Conservation (phyloP, 2,113 vertebrate genomes). For the Mesembrinibis cayennensis region DNA sequence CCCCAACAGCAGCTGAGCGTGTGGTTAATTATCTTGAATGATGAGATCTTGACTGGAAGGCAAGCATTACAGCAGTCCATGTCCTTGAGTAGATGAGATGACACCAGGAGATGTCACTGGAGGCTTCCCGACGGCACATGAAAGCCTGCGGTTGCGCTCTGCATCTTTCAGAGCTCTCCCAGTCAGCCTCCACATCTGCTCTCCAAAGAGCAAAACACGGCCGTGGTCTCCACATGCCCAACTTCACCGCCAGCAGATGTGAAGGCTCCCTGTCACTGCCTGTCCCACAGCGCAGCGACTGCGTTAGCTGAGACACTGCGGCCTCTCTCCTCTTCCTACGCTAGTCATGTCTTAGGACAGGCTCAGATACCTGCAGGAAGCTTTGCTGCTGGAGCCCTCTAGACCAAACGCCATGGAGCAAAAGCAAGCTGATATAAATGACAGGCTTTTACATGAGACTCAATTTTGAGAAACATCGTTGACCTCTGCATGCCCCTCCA, state of each 20-base stretch:
- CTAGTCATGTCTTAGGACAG: not conserved
- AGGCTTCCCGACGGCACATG: not conserved
- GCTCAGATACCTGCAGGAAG: not conserved
- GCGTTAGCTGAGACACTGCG: not conserved
- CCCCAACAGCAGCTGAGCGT: not conserved
- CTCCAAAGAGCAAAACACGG: not conserved
- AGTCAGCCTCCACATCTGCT: not conserved
- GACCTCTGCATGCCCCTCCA: not conserved
- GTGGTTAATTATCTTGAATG: not conserved
- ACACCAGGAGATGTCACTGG: not conserved
- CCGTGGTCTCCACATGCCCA: not conserved
- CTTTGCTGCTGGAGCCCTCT: not conserved
- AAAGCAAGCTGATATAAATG: not conserved
- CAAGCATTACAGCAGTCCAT: not conserved
- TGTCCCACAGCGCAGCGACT: not conserved
- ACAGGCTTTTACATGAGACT: not conserved
- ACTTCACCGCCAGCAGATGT: not conserved
- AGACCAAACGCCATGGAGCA: not conserved
- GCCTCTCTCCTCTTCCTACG: not conserved
- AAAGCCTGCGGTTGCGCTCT: not conserved
- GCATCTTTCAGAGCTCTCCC: not conserved
- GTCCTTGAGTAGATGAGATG: not conserved
- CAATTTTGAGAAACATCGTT: rapidly evolving
- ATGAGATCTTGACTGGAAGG: not conserved
- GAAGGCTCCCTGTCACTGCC: not conserved